Base-by-base conservation (phyloP, 2,888 invertebrate species). In the Celastrina argiolus region DNA sequence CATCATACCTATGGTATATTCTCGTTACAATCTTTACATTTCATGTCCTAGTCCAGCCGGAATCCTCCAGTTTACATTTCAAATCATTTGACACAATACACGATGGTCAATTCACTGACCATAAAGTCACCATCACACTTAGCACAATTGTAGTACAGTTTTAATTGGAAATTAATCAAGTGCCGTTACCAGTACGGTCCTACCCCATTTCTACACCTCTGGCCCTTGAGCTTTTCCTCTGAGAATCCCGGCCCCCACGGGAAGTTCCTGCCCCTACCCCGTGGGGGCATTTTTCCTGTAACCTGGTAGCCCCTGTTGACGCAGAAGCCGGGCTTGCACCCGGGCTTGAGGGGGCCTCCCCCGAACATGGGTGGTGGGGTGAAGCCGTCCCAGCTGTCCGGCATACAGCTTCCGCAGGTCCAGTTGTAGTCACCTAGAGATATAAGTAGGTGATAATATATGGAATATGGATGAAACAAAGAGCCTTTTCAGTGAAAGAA, bases 141-240 rank as follows among this genome's bases (percentile, higher is more conserved):
- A 28, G 31, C 26, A 22, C 18, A 22, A 56, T 3, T 56, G 6
- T 56, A 12, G 14, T 28, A 22, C 56, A 7, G 2, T 26, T 4
- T 10, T 28, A 26, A 18, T 22, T 28, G 1, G 14, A 56, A 56
- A 14, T 56, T 12, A 18, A 7, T 41, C 28, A 42, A 59, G 22
- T 16, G 34, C 36, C 12, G 61, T 70, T 86, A 90, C 88, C 90
- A 91, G 76, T 91, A 90, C 2, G 88, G 89, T 10, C 84, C 75
- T 0, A 86, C 83, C 0, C 82, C 88, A 67, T 81, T 89, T 72
- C 90, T 80, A 70, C 81, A 84, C 31, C 88, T 72, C 68, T 86
- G 88, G 0, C 85, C 88, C 71, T 89, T 90, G 69, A 81, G 87
- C 28, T 88, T 79, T 8, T 90, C 89, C 36, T 89, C 90, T 1